phyloP scores from a whole-genome alignment of 2,113 vertebrate genomes.

The Melanostigma gelatinosum region DNA sequence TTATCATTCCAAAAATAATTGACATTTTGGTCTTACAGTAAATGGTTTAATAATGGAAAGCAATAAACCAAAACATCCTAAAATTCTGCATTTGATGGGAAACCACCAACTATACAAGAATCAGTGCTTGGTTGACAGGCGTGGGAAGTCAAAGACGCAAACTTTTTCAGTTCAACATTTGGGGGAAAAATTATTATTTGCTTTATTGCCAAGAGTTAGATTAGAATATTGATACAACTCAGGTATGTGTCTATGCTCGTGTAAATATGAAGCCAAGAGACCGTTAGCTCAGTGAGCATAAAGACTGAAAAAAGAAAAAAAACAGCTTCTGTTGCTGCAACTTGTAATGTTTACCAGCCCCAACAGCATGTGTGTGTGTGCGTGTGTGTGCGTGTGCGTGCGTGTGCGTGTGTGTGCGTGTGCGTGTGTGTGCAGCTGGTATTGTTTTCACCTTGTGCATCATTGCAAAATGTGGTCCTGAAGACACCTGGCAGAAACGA shows the following conservation, averaged over 20 bases:
- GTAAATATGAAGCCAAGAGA: not conserved
- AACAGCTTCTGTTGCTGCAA: not conserved
- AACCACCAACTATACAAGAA: not conserved
- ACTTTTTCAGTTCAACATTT: not conserved
- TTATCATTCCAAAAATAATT: not conserved
- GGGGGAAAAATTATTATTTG: not conserved
- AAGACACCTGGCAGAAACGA: too few species aligned
- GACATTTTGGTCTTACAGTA: not conserved
- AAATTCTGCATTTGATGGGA: not conserved
- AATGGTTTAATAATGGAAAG: not conserved
- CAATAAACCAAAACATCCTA: not conserved
- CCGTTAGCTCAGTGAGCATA: not conserved
- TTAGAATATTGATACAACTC: not conserved
- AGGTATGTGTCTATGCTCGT: not conserved
- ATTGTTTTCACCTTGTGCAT: too few species aligned
- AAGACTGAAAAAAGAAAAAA: not conserved
- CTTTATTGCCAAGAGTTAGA: not conserved
- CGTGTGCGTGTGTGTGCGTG: not conserved
- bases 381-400: not conserved
- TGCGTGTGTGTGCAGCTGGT: too few species aligned
- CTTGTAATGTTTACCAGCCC: not conserved
- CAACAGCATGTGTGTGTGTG: not conserved
- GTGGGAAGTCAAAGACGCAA: not conserved
- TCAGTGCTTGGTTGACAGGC: not conserved
- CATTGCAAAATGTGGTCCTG: too few species aligned